phyloP scores from a whole-genome alignment of 2,888 invertebrate genomes.

The Lasioglossum pauxillum region DNA sequence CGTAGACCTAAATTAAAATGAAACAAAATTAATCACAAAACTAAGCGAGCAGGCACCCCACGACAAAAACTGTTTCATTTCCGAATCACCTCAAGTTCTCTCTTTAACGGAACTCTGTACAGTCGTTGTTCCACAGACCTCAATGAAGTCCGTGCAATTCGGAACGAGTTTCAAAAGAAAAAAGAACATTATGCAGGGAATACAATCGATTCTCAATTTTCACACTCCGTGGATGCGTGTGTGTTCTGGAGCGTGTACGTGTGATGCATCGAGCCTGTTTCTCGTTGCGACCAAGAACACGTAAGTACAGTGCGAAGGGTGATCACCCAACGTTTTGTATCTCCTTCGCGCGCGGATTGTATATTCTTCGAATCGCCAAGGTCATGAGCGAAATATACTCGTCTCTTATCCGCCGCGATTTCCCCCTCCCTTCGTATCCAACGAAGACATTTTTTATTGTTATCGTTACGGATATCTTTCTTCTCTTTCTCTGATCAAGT shows the following conservation, averaged over 20 bases:
- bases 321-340: conserved; percentile 11
- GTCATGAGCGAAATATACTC: conserved; percentile 15
- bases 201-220: conserved; percentile 34
- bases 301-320: conserved; percentile 50
- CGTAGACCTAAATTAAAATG: background rate
- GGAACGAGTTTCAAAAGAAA: conserved; percentile 30
- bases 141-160: conserved; percentile 31
- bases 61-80: conserved; percentile 28
- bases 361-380: background rate
- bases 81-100: conserved; percentile 21
- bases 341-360: conserved; percentile 4
- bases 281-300: conserved; percentile 48
- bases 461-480: conserved; percentile 4
- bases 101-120: conserved; percentile 42
- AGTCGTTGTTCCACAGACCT: conserved; percentile 41
- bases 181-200: conserved; percentile 48
- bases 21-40: background rate
- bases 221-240: conserved; percentile 1
- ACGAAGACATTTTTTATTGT: conserved; percentile 4
- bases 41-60: background rate
- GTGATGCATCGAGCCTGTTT: conserved; percentile 38
- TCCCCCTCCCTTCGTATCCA: background rate
- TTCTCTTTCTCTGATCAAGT: background rate
- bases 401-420: background rate
- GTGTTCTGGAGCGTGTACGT: conserved; percentile 14